Evolutionary conservation across 2,797 vertebrate species (phyloP).

Genomic region (Otus scops): DNA sequence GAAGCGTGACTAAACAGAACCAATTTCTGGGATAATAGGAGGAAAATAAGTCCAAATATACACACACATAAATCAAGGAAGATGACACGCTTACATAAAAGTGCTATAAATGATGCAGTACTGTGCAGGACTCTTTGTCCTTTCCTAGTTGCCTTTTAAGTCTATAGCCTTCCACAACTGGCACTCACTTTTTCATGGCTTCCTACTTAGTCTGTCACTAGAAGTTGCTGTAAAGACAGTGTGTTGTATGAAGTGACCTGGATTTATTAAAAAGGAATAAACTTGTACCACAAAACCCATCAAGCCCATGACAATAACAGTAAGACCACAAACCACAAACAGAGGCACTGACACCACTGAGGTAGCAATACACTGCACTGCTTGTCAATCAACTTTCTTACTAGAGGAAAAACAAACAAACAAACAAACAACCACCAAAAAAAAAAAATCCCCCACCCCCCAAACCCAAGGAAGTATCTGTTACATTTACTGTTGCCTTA

Average conservation of each 20-base stretch:
- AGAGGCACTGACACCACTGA: neutral
- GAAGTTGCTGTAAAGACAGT: neutral
- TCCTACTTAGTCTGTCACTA: neutral
- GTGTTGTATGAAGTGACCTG: neutral
- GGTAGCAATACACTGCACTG: neutral
- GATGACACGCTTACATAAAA: neutral
- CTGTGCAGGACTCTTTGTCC: neutral
- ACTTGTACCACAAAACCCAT: neutral
- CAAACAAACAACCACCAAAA: fast-evolving
- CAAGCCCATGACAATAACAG: neutral
- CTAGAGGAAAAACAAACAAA: neutral
- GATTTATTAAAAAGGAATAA: neutral
- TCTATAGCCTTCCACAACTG: neutral
- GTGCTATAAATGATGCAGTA: neutral
- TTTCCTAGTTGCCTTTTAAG: neutral
- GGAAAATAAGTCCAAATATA: conserved; percentile 33
- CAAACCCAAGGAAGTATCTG: neutral
- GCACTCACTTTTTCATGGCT: neutral
- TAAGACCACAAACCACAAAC: neutral
- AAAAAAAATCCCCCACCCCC: neutral
- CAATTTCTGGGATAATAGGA: neutral
- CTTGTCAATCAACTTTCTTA: neutral
- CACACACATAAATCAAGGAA: conserved; percentile 15
- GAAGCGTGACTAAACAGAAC: neutral
- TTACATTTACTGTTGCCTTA: neutral